phyloP scores from a whole-genome alignment of 2,113 vertebrate species.

The Indri indri region DNA sequence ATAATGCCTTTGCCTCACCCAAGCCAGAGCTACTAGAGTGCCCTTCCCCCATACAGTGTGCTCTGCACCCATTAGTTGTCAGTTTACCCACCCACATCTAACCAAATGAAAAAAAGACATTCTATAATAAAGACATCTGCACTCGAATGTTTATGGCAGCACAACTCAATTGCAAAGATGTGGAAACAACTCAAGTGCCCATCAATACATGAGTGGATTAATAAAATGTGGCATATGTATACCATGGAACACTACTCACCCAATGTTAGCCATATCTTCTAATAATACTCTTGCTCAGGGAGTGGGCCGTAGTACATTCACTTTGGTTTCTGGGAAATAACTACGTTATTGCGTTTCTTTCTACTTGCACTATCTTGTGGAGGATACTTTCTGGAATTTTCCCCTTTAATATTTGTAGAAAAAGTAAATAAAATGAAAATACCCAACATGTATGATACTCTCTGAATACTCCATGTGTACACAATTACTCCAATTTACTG shows the following conservation, averaged over 20 bases:
- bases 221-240: too few species aligned
- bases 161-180: too few species aligned
- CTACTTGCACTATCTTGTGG: neutral
- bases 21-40: too few species aligned
- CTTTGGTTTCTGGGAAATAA: neutral
- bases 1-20: too few species aligned
- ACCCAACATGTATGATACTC: neutral
- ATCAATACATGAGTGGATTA: too few species aligned
- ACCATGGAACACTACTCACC: neutral
- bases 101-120: too few species aligned
- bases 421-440: conserved; percentile 15
- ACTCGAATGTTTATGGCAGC: too few species aligned
- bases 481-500: neutral
- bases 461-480: neutral
- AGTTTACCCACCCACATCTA: too few species aligned
- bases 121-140: too few species aligned
- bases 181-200: too few species aligned
- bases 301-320: neutral
- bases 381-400: neutral
- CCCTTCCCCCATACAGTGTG: too few species aligned
- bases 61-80: too few species aligned
- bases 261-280: neutral
- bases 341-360: neutral
- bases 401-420: neutral
- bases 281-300: neutral